These are phyloP conservation scores for Eufriesea mexicana DNA, from an alignment of 1,140 invertebrate genomes.

Conservation along the genomic window DNA sequence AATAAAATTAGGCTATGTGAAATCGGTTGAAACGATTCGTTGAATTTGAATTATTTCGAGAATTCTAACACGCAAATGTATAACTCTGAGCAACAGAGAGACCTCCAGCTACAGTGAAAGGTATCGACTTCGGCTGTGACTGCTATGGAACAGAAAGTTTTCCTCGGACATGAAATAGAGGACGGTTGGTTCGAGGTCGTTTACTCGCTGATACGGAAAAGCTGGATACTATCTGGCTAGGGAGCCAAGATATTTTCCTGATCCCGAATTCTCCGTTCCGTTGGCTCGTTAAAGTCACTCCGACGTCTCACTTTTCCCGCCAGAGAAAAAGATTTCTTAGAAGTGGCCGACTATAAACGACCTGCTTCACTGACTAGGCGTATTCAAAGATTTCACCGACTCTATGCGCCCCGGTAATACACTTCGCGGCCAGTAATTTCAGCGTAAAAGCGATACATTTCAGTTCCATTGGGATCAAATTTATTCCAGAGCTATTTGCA, in stretches of 20 bases:
- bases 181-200: constrained; percentile 66
- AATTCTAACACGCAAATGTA: background rate
- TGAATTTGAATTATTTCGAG: too few species aligned
- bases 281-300: constrained; percentile 43
- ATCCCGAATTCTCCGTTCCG: constrained; percentile 34
- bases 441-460: background rate
- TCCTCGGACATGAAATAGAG: constrained; percentile 73
- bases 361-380: constrained; percentile 12
- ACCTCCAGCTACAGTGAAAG: constrained; percentile 11
- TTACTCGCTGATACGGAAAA: constrained; percentile 78
- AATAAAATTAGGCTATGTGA: too few species aligned
- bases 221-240: constrained; percentile 70
- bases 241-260: constrained; percentile 67
- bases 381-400: constrained; percentile 22
- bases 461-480: background rate
- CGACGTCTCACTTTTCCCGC: constrained; percentile 23
- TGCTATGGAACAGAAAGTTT: constrained; percentile 62
- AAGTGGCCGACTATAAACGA: constrained; percentile 45
- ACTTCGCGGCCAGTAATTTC: background rate
- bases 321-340: constrained; percentile 15
- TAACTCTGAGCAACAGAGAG: background rate
- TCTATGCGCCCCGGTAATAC: constrained; percentile 3
- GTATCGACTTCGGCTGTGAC: constrained; percentile 45
- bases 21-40: too few species aligned
- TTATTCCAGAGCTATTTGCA: background rate